Conservation (phyloP, 2,888 invertebrate species). For the Disparrhopalites patrizii region DNA sequence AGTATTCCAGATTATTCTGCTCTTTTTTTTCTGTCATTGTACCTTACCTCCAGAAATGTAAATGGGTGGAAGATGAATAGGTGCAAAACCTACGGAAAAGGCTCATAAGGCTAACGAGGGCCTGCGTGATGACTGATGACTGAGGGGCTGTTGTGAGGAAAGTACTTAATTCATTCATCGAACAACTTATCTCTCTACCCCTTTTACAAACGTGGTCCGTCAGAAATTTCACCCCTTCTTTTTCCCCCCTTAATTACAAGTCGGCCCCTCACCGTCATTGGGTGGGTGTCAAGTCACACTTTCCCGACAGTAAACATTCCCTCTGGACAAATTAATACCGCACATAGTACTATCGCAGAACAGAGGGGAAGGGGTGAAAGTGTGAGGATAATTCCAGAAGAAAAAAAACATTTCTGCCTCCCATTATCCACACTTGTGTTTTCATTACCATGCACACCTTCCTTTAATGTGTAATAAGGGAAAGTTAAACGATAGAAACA, state of each 20-base stretch:
- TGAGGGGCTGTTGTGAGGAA: not conserved
- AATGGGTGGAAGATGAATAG: not conserved
- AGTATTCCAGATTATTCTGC: no score
- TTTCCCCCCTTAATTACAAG: slow-evolving; percentile 27
- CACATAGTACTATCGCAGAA: slow-evolving; percentile 3
- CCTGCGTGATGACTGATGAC: not conserved
- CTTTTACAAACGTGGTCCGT: no score
- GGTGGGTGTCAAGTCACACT: slow-evolving; percentile 28
- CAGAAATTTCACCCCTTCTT: slow-evolving; percentile 16
- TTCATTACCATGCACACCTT: no score
- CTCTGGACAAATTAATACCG: slow-evolving; percentile 15
- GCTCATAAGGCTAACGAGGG: not conserved
- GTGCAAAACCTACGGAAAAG: no score
- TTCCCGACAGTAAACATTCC: not conserved
- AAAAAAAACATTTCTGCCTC: not conserved
- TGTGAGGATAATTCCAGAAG: no score
- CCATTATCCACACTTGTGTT: not conserved
- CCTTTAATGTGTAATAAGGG: no score
- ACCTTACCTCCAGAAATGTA: no score
- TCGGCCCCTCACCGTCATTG: slow-evolving; percentile 21
- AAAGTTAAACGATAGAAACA: no score
- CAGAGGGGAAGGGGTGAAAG: not conserved
- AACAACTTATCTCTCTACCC: slow-evolving; percentile 20
- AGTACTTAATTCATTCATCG: slow-evolving; percentile 24
- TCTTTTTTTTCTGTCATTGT: no score